Conservation (phyloP, 2,888 invertebrate genomes). For the Cetonia aurata region DNA sequence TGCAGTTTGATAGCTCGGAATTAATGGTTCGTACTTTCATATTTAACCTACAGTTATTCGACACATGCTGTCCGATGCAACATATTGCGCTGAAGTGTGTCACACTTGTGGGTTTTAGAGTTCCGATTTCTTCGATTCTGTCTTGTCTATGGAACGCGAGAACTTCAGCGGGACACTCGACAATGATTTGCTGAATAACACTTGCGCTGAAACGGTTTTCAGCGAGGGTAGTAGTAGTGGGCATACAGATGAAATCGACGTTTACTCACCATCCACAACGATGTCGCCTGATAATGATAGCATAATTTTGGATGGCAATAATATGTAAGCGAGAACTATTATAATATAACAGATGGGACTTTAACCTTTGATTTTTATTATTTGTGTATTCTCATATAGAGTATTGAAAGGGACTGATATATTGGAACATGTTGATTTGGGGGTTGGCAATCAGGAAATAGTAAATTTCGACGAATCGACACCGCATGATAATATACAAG, state of each 20-base stretch:
- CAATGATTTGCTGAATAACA: constrained; percentile 61
- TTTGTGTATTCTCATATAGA: constrained; percentile 1
- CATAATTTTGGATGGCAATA: constrained; percentile 47
- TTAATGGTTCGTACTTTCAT: constrained; percentile 60
- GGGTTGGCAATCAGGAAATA: constrained; percentile 14
- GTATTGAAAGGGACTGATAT: constrained; percentile 14
- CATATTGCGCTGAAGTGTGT: constrained; percentile 12
- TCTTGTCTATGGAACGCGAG: constrained; percentile 75
- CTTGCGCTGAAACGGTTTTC: constrained; percentile 60
- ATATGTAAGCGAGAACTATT: constrained; percentile 43
- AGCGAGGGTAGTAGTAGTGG: constrained; percentile 59
- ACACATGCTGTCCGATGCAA: constrained; percentile 24
- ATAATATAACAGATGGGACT: background rate
- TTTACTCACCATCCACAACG: constrained; percentile 60
- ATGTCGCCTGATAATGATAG: constrained; percentile 77
- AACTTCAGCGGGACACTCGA: constrained; percentile 72
- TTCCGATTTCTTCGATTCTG: constrained; percentile 76
- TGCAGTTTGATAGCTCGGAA: constrained; percentile 61
- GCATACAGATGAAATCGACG: constrained; percentile 58
- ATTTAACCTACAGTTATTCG: constrained; percentile 3
- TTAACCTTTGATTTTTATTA: constrained; percentile 15
- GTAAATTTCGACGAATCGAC: constrained; percentile 9
- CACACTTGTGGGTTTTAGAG: constrained; percentile 58
- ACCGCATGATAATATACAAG: constrained; percentile 31
- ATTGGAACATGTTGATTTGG: constrained; percentile 22